Evolutionary conservation across 2,797 vertebrate genomes (phyloP), one percentile per base, ranked within the genome.

Genomic region (Sebastes flavidus): DNA sequence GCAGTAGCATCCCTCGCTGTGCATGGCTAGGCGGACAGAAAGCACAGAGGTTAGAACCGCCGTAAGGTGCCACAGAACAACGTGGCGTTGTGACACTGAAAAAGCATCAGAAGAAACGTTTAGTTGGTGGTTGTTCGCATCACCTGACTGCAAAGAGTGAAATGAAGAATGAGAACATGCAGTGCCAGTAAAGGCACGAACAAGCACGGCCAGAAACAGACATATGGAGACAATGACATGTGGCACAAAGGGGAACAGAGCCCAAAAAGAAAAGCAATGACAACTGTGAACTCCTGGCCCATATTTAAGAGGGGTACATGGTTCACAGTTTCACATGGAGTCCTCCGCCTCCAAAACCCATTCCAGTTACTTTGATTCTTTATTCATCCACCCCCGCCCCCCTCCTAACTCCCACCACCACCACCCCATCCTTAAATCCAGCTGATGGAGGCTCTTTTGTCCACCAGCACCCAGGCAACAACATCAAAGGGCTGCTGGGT

Each of bases 391-490:
- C 20, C 72, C 54, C 65, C 62, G 77, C 78, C 29, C 32, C 22
- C 32, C 25, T 46, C 38, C 56, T 16, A 14, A 18, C 34, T 18
- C 87, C 87, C 52, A 11, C 49, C 49, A n/a, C 93, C 88, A 86
- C 93, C 90, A 91, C 94, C 94, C 93, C 91, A 85, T 95, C 93
- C 93, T 94, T 92, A 92, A 93, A 92, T 95, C 93, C 93, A 94
- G 92, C 94, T 94, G 93, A 95, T 94, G 94, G 92, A 91, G 89
- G 85, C 84, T 93, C 94, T 86, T 97, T 97, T 97, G 96, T 97
- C 96, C 95, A 91, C 91, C 94, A 93, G 93, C 95, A 95, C 96
- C 96, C 95, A 94, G 97, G 97, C 97, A 98, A 96, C 95, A 94
- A 97, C 97, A 96, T 97, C 97, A 98, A 98, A 98, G 97, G 90